Evolutionary conservation across 2,797 vertebrate species (phyloP).

Genomic region (Distichodus sexfasciatus): DNA sequence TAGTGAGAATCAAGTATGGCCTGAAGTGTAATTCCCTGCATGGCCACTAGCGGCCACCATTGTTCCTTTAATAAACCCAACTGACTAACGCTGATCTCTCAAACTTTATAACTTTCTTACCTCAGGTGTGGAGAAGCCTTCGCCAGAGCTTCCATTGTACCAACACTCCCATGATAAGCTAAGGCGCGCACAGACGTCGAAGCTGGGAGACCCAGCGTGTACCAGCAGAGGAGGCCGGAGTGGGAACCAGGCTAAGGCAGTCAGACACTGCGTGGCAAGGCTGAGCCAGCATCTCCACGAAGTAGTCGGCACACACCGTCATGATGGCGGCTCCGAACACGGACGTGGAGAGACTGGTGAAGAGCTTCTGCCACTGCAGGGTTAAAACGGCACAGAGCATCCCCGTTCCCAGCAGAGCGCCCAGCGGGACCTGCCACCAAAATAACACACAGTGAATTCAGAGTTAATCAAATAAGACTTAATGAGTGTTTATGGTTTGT

Average conservation of each 20-base stretch:
- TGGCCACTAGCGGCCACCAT: too few species aligned
- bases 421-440: conserved; percentile 78
- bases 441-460: background rate
- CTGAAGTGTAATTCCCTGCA: too few species aligned
- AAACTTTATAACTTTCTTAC: conserved; percentile 65
- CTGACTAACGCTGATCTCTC: too few species aligned
- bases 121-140: conserved; percentile 97
- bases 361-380: conserved; percentile 93
- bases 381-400: conserved; percentile 94
- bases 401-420: conserved; percentile 88
- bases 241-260: conserved; percentile 85
- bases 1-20: too few species aligned
- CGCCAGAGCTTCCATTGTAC: conserved; percentile 95
- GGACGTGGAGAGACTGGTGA: conserved; percentile 91
- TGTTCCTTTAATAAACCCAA: too few species aligned
- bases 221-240: conserved; percentile 89
- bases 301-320: conserved; percentile 94
- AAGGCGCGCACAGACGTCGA: conserved; percentile 92
- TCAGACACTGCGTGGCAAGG: conserved; percentile 90
- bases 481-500: too few species aligned
- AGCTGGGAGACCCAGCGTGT: conserved; percentile 95
- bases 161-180: conserved; percentile 86
- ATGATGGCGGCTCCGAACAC: conserved; percentile 93
- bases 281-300: conserved; percentile 90
- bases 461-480: too few species aligned